Base-by-base conservation (phyloP, 2,888 invertebrate genomes). In the Nematopogon swammerdamellus region DNA sequence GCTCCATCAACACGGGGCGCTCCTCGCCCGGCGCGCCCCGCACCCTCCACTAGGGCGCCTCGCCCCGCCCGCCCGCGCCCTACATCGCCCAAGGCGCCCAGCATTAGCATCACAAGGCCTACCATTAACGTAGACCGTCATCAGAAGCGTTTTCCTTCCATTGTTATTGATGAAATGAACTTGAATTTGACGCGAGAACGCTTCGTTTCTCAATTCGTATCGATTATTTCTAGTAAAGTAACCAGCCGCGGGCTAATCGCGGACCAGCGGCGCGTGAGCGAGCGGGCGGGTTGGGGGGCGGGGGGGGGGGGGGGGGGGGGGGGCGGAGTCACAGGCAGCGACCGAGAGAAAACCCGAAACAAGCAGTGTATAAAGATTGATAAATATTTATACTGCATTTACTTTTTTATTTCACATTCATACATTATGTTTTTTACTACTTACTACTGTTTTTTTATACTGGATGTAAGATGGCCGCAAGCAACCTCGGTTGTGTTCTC, bases 181-280 rank as follows among this genome's bases (percentile, higher is more conserved):
- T 79, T 71, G 70, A 76, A 79, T 79, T 79, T 77, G 74, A 70
- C 79, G 73, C 73, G 54, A 66, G 71, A 76, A 74, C 63, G 80
- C 71, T 77, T 80, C 79, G 79, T 79, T 80, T 77, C 77, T 75
- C 79, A 77, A 79, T 77, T 68, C 68, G 65, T 65, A 73, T 79
- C 71, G 80, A 79, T 80, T 80, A 79, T 64, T 61, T 62, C 64
- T 70, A 67, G 67, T 60, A 65, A 60, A 70, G 70, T 67, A 60
- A 66, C 60, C 69, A 65, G 77, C 79, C 79, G 62, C 58, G 57
- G 77, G 77, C 75, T 68, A 72, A 69, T 68, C 65, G 67, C 18
- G 61, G 75, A 70, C 69, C 63, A 59, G 58, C 63, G 49, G 63
- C 64, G 76, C 75, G 73, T 73, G 43, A 36, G 36, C 14, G 14